Evolutionary conservation across 2,888 invertebrate genomes (phyloP), one percentile per base, ranked within the genome.

Genomic region (Rhogogaster chlorosoma): DNA sequence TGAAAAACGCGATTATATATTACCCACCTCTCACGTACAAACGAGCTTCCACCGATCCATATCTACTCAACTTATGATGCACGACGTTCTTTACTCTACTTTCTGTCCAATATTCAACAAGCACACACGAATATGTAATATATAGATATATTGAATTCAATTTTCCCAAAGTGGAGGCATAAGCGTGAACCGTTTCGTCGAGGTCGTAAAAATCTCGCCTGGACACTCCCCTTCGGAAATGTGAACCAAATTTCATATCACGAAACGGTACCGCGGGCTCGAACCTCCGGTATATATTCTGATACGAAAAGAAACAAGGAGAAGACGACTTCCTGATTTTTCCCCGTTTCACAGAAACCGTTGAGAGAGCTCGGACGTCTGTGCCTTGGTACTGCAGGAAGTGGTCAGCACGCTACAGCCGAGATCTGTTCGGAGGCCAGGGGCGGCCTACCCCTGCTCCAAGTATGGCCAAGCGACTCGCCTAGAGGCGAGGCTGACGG

Each of bases 391-490:
- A 88, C 92, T 67, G 90, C 89, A 85, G 80, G 77, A 53, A 61
- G 73, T 78, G 84, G 45, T 83, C 73, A 64, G 71, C 85, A 53
- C 78, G 64, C 49, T 71, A 22, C 83, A 70, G 2, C 84, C 64
- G 87, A 88, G 61, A 85, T 87, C 38, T 90, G 90, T 22, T 89
- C 90, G 42, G 92, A 92, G 86, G 89, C 91, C 6, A 91, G 90
- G n/a, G 90, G 89, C 45, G 93, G 91, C n/a, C 89, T 94, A 84
- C 94, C 94, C 2, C 89, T 94, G 70, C 92, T 94, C 10, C 93
- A 80, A 84, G 96, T 96, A 89, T 96, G 96, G 96, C 96, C 96
- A 67, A 96, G 96, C 94, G 96, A 96, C 90, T 96, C 96, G 29
- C 96, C 96, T 18, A 94, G 96, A 83, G 96, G 95, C 88, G 96